A percentile compares a stretch with the other conserved stretches of the same genome.
These are phyloP conservation scores for Odiellus spinosus DNA, from an alignment of 2,888 invertebrate species.

Conservation along the genomic window DNA sequence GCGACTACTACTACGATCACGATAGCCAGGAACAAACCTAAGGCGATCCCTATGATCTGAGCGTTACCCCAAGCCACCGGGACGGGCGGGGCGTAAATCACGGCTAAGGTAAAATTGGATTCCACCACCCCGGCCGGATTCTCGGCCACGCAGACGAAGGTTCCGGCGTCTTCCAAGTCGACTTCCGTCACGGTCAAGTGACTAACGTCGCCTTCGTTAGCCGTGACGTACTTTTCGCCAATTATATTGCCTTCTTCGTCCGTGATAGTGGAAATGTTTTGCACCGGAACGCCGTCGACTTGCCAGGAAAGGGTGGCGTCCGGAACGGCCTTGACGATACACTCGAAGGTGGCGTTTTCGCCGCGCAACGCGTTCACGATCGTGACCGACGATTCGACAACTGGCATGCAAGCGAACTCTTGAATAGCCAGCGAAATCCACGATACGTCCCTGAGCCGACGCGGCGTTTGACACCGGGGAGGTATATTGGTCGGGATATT, in stretches of 20 bases:
- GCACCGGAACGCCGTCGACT: conserved; percentile 47
- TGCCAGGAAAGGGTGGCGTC: conserved; percentile 69
- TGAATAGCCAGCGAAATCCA: conserved; percentile 2
- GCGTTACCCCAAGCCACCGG: conserved; percentile 33
- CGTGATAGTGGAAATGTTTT: conserved; percentile 10
- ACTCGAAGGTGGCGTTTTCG: conserved; percentile 68
- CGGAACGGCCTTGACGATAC: conserved; percentile 63
- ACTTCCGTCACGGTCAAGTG: conserved; percentile 61
- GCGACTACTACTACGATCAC: conserved; percentile 40
- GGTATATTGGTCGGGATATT: not conserved
- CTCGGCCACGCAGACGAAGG: conserved; percentile 67
- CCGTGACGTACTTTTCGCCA: conserved; percentile 4
- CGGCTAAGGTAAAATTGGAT: conserved; percentile 73
- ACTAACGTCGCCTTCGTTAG: conserved; percentile 52
- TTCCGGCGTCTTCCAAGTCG: conserved; percentile 59
- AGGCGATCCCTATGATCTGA: conserved; percentile 52
- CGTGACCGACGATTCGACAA: conserved; percentile 25
- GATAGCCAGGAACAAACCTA: conserved; percentile 45
- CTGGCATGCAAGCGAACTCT: conserved; percentile 8
- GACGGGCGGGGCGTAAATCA: conserved; percentile 35
- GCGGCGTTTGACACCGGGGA: conserved; percentile 5
- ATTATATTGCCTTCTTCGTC: conserved; percentile 16
- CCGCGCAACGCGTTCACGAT: conserved; percentile 60
- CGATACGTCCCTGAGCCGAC: conserved; percentile 1
- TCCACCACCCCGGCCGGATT: conserved; percentile 74